These are phyloP conservation scores for Xanthorhoe designata DNA, from an alignment of 2,888 invertebrate genomes.

Conservation along the genomic window DNA sequence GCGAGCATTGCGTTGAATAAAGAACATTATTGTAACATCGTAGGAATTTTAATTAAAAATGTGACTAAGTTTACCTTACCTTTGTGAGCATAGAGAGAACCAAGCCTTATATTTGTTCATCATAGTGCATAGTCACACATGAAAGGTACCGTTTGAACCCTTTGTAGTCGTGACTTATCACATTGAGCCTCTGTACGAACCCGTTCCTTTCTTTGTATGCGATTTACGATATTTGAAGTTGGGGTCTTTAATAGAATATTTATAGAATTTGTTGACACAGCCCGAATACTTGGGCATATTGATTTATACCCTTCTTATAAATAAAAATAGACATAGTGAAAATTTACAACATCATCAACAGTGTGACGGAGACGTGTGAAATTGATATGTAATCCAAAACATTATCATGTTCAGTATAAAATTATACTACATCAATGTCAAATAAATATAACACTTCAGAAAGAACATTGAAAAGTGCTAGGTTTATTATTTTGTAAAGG, in stretches of 20 bases:
- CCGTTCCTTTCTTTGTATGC: slow-evolving; percentile 59
- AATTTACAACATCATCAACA: not conserved
- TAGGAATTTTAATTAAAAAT: too few relatives aligned
- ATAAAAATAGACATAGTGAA: not conserved
- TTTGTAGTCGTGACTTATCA: slow-evolving; percentile 65
- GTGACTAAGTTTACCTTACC: too few relatives aligned
- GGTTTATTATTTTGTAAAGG: not conserved
- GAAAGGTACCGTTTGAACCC: slow-evolving; percentile 42
- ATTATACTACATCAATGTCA: too few relatives aligned
- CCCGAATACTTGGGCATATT: slow-evolving; percentile 4
- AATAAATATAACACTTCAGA: not conserved
- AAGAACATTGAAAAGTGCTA: not conserved
- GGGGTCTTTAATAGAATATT: slow-evolving; percentile 60
- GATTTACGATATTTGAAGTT: slow-evolving; percentile 56
- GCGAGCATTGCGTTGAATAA: not conserved
- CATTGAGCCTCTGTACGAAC: slow-evolving; percentile 52
- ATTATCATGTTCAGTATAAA: too few relatives aligned
- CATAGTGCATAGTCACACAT: slow-evolving; percentile 24
- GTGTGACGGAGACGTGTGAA: too few relatives aligned
- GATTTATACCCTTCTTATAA: slow-evolving; percentile 3
- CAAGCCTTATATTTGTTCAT: not conserved
- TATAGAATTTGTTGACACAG: slow-evolving; percentile 45
- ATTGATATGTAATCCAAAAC: too few relatives aligned
- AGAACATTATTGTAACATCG: not conserved
- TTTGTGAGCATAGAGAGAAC: too few relatives aligned